phyloP scores from a whole-genome alignment of 2,888 invertebrate genomes.

The Trissonchulus latispiculum region DNA sequence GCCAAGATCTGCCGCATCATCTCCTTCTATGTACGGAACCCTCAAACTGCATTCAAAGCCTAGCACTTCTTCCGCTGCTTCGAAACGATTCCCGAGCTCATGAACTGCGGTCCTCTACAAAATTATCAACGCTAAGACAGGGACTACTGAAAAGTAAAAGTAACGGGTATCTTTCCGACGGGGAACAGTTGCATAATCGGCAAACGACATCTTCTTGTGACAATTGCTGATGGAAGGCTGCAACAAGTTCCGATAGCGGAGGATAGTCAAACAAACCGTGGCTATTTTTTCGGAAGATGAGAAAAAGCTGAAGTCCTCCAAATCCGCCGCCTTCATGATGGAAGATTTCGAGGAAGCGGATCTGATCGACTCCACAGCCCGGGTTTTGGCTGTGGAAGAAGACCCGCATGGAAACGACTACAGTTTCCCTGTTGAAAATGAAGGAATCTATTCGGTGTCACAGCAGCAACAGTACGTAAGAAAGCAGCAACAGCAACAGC shows the following conservation, averaged over 20 bases:
- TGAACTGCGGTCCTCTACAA: too few relatives aligned
- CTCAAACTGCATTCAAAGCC: too few relatives aligned
- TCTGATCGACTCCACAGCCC: background rate
- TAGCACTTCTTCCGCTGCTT: too few relatives aligned
- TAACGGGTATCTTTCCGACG: background rate
- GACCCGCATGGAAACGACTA: background rate
- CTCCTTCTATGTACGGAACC: too few relatives aligned
- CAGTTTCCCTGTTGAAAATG: background rate
- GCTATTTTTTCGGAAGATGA: background rate
- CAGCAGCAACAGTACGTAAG: background rate
- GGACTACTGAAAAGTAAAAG: too few relatives aligned
- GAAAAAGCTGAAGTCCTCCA: background rate
- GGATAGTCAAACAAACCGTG: background rate
- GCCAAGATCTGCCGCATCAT: too few relatives aligned
- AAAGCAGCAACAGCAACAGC: background rate
- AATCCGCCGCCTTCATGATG: background rate
- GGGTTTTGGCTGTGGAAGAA: background rate
- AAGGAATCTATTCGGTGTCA: background rate
- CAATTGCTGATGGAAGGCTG: too few relatives aligned
- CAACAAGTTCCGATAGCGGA: background rate
- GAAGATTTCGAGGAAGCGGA: background rate
- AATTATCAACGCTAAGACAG: too few relatives aligned
- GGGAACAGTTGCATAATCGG: background rate
- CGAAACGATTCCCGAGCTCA: too few relatives aligned
- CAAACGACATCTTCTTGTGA: too few relatives aligned